Evolutionary conservation across 2,888 invertebrate species (phyloP), one percentile per base, ranked within the genome.

Genomic region (Pinctada fucata): DNA sequence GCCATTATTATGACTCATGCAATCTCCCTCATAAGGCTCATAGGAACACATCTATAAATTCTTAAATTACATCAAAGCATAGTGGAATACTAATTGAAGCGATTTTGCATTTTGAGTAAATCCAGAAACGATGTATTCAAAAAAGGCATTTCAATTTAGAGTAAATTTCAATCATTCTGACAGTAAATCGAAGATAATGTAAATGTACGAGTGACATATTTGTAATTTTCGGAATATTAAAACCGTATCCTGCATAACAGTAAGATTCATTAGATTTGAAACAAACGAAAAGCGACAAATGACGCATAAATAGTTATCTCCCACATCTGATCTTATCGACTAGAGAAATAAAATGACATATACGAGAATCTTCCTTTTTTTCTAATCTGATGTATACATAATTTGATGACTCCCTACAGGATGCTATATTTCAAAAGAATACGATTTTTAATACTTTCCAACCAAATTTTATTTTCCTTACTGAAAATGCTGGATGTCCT

Each of bases 151-250:
- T 74, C 65, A 74, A 47, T 74, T 74, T 50, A 63, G 48, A 49
- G 49, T 16, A 66, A 66, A 66, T 74, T 74, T 66, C 63, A 5
- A 65, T 58, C 63, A 49, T 50, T 74, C 50, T 74, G 74, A 66
- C 66, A 51, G 74, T 31, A 74, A 74, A 74, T 74, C 74, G 63
- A 74, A 66, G 51, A 49, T 66, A 48, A 74, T 74, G 74, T 74
- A 74, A 66, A 68, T 68, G 48, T 68, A 68, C 16, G 8, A 68
- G 68, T 31, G 47, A 47, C 68, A 31, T 66, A 74, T 74, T 74
- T 74, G 50, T 74, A 66, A 66, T 66, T 65, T 58, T 10, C 58
- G 58, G 58, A 58, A 58, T 58, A 58, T 58, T 58, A 58, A 58
- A 58, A 58, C 58, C 13, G 13, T 58, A 58, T 13, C 58, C 58